A percentile compares a stretch with the other conserved stretches of the same genome.
phyloP scores from a whole-genome alignment of 2,113 vertebrate species.

The Panthera tigris region DNA sequence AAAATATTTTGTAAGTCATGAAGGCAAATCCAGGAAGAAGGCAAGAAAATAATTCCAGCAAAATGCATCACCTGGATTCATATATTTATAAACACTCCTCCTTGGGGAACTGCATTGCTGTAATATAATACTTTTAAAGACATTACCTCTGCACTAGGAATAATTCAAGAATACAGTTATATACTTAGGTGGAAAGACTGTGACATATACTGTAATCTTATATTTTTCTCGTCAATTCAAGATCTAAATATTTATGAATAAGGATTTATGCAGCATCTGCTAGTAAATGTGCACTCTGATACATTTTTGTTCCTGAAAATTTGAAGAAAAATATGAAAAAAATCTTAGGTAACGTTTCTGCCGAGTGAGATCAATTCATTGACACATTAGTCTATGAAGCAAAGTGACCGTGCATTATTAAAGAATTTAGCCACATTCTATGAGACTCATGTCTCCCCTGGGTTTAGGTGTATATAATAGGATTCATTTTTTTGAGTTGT shows the following conservation, averaged over 20 bases:
- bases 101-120: constrained; percentile 50
- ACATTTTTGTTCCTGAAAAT: constrained; percentile 58
- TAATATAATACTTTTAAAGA: constrained; percentile 64
- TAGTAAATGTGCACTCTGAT: constrained; percentile 66
- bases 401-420: constrained; percentile 64
- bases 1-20: constrained; percentile 59
- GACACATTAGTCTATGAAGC: constrained; percentile 59
- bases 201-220: constrained; percentile 66
- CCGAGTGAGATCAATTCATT: constrained; percentile 56
- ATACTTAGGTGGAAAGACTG: constrained; percentile 32
- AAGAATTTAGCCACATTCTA: constrained; percentile 28
- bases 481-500: constrained; percentile 56
- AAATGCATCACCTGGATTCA: constrained; percentile 52
- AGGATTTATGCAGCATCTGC: constrained; percentile 59
- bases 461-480: constrained; percentile 39
- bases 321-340: constrained; percentile 45
- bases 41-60: constrained; percentile 49
- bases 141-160: constrained; percentile 45
- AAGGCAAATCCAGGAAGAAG: constrained; percentile 61
- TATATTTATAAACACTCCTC: constrained; percentile 62
- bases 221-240: constrained; percentile 66
- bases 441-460: constrained; percentile 1
- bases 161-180: constrained; percentile 74
- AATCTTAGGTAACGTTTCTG: constrained; percentile 42
- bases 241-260: constrained; percentile 73